Base-by-base conservation (phyloP, 2,888 invertebrate genomes). In the Eupithecia pulchellata region DNA sequence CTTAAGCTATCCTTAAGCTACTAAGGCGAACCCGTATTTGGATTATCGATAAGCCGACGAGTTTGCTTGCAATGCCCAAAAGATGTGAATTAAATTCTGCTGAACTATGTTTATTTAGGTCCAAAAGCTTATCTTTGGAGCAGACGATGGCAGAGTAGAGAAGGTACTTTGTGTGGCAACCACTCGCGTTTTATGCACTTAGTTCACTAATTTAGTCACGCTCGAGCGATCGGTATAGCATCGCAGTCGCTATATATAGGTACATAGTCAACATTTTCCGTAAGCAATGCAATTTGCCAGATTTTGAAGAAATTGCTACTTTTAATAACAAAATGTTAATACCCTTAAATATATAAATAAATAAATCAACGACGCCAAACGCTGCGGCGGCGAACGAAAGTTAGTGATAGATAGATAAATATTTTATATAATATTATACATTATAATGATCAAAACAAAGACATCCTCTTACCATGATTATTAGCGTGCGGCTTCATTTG, bases 91-190 rank as follows among this genome's bases (percentile, higher is more conserved):
- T 64, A 47, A 64, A 64, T 47, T 64, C 20, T 47, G 42, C 64
- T 64, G 64, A 64, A 61, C 25, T 61, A 13, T 60, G 34, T 61
- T 61, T 61, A 61, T 61, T 61, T 61, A 61, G 61, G 61, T n/a
- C n/a, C 32, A 61, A 61, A 60, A 61, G 61, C 32, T 60, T 60
- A 61, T 34, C 11, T 8, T 60, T 60, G 30, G 58, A 32, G 30
- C 58, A 60, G 17, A n/a, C 27, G n/a, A 11, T 9, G n/a, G 58
- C n/a, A 60, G 9, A 29, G 57, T 58, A 42, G 42, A 39, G 42
- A 20, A 47, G 52, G 52, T 52, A 52, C 52, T 25, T 25, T 52
- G 52, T 52, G 52, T 52, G 13, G 52, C 9, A 25, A 25, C 25
- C 52, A 52, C 25, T 52, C 52, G 20, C 52, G 47, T 52, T 52